Percentiles rank a stretch among this genome's conserved stretches.
Conservation (phyloP, 2,888 invertebrate species). For the Hydrotaea diabolus region DNA sequence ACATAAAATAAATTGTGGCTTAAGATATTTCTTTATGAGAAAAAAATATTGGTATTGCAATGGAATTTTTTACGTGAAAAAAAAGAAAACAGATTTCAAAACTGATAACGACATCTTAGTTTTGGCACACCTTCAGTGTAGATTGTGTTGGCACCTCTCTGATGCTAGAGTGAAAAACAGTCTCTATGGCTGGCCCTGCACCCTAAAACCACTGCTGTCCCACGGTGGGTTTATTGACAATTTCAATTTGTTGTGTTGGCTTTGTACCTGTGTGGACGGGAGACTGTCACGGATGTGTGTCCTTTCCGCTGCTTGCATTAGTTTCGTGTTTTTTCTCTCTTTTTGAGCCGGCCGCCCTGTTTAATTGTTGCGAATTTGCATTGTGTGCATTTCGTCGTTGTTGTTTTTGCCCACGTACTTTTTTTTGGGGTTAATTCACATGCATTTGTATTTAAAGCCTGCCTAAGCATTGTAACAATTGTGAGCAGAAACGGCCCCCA, state of each 20-base stretch:
- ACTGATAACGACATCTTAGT: no score
- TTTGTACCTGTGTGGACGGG: slow-evolving; percentile 24
- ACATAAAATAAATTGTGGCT: no score
- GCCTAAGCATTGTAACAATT: slow-evolving; percentile 9
- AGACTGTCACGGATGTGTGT: not conserved
- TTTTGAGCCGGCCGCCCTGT: not conserved
- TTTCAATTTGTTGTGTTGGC: slow-evolving; percentile 36
- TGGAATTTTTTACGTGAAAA: no score
- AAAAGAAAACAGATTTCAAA: no score
- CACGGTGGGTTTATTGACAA: slow-evolving; percentile 35
- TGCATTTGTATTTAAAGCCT: slow-evolving; percentile 28
- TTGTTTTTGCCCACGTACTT: slow-evolving; percentile 2
- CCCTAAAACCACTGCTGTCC: slow-evolving; percentile 30
- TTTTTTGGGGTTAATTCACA: slow-evolving; percentile 26
- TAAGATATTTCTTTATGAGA: no score
- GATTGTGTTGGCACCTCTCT: not conserved
- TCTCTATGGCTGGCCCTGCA: slow-evolving; percentile 26
- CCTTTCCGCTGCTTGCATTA: not conserved
- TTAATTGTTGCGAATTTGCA: slow-evolving; percentile 37
- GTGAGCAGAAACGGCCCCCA: not conserved
- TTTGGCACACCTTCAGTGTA: no score
- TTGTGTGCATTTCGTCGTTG: slow-evolving; percentile 1
- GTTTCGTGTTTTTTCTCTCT: not conserved
- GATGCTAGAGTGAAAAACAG: not conserved
- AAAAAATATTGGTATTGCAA: no score